These are phyloP conservation scores for Turnix velox DNA, from an alignment of 2,113 vertebrate species.

Conservation along the genomic window DNA sequence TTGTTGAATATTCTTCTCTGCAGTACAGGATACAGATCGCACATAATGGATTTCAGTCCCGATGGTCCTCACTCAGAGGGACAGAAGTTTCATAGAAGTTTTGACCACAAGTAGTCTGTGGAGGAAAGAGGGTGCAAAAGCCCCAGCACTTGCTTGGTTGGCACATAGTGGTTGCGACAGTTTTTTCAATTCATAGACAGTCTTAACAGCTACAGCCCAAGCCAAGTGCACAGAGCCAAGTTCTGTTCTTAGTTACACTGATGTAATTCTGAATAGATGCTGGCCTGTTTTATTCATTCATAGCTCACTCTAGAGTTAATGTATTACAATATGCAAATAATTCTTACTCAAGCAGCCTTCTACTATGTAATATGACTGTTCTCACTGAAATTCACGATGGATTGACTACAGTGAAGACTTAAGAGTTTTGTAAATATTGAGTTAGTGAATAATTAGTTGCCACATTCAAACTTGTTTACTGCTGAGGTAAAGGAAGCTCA, in stretches of 20 bases:
- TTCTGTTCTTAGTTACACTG: neutral
- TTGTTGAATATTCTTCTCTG: neutral
- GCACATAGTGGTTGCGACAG: neutral
- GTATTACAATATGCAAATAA: neutral
- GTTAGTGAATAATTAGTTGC: neutral
- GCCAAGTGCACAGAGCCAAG: neutral
- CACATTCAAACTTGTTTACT: neutral
- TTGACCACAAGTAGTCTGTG: neutral
- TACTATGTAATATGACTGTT: neutral
- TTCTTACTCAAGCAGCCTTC: neutral
- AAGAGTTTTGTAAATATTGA: neutral
- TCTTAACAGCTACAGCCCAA: neutral
- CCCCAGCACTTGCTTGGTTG: neutral
- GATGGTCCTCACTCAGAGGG: accelerated
- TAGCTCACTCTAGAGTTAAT: neutral
- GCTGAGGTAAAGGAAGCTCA: neutral
- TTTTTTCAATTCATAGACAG: neutral
- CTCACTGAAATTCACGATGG: neutral
- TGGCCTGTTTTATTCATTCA: neutral
- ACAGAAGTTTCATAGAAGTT: neutral
- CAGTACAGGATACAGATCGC: neutral
- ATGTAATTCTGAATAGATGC: neutral
- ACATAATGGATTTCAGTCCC: neutral
- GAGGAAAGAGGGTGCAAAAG: neutral
- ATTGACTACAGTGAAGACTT: neutral